Evolutionary conservation across 2,888 invertebrate species (phyloP), one percentile per base, ranked within the genome.

Genomic region (Epiblema foenella): DNA sequence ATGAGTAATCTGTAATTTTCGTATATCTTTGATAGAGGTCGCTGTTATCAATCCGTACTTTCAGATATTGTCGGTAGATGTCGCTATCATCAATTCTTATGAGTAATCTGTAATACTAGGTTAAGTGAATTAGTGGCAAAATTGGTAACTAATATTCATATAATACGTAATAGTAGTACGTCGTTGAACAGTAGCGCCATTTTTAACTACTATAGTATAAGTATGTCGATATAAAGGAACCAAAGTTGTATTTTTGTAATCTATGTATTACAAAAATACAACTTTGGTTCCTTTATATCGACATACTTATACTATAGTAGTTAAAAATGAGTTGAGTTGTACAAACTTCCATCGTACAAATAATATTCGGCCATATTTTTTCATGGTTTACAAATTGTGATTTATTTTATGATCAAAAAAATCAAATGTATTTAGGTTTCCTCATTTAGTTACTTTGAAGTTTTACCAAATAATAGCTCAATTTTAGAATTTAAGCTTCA

Each of bases 1-100:
- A 51, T 46, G 52, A 52, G 51, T 20, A 9, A 8, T 24, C 9
- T 52, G 15, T 42, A n/a, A 29, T 5, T 65, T 29, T 33, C 52
- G 42, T 20, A 15, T 18, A 18, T 3, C 33, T 29, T n/a, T 29
- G 33, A 18, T 65, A 69, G 69, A 69, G 64, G 69, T 24, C 73
- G 62, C 49, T 52, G 9, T n/a, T 66, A 51, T 51, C 51, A 57
- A 69, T 9, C 49, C 4, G 8, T n/a, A 29, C 9, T 65, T 29
- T 33, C 42, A 52, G 20, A 15, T 18, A 18, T 3, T 46, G 20
- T 20, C 11, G 52, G 58, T 65, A 69, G 69, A 59, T 69, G 69
- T 33, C 69, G 62, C 39, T 58, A 18, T 18, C 51, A 51, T 51
- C 24, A 15, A 69, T 24, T 69, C 20, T 68, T 49, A 51, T 46